phyloP scores from a whole-genome alignment of 2,888 invertebrate species.

The Temnothorax unifasciatus region DNA sequence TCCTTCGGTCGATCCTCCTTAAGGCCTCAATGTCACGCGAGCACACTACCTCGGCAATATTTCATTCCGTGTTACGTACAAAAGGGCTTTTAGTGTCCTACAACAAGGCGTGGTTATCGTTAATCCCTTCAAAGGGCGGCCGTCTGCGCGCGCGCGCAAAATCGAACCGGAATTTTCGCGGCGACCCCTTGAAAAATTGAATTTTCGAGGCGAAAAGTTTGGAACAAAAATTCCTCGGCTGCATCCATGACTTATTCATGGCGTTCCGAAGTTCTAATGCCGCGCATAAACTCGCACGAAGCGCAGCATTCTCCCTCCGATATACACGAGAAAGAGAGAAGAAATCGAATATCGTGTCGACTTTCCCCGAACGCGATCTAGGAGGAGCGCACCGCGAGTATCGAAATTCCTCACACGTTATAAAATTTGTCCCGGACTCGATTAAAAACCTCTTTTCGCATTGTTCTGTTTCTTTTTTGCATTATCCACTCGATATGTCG shows the following conservation, averaged over 20 bases:
- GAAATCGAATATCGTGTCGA: slow-evolving; percentile 13
- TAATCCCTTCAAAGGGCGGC: not conserved
- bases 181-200: not conserved
- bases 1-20: not conserved
- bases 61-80: slow-evolving; percentile 3
- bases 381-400: too few relatives aligned
- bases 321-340: not conserved
- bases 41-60: not conserved
- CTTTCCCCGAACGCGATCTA: not conserved
- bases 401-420: not conserved
- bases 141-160: not conserved
- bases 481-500: not conserved
- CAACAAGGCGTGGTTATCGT: not conserved
- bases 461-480: not conserved
- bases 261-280: not conserved
- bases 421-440: not conserved
- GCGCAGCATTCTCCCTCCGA: not conserved
- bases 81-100: slow-evolving; percentile 21
- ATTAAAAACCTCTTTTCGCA: not conserved
- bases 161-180: not conserved
- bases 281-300: not conserved
- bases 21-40: not conserved
- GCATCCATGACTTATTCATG: slow-evolving; percentile 32
- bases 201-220: not conserved
- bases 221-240: slow-evolving; percentile 4